A percentile compares a stretch with the other conserved stretches of the same genome.
These are phyloP conservation scores for Holothuria scabra DNA, from an alignment of 53 echinoderm and acorn worm genomes.

Conservation along the genomic window DNA sequence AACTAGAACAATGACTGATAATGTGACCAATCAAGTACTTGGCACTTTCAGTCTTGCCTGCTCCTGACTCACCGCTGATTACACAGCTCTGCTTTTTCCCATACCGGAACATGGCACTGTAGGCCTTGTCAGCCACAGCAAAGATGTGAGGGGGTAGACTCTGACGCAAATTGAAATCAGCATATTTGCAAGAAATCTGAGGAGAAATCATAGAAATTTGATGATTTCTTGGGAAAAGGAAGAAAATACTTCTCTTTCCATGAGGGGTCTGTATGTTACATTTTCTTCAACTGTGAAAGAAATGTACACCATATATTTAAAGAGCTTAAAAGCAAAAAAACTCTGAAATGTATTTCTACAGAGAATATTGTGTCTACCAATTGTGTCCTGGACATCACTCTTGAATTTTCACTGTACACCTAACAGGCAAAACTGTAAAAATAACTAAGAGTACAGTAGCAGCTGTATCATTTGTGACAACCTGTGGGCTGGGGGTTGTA, in stretches of 20 bases:
- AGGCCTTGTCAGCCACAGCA: slow-evolving; percentile 92
- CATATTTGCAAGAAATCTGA: slow-evolving; percentile 81
- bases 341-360: too few relatives aligned
- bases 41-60: slow-evolving; percentile 97
- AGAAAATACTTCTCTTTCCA: background rate
- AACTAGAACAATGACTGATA: slow-evolving; percentile 92
- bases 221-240: background rate
- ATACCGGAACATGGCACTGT: slow-evolving; percentile 83
- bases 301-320: too few relatives aligned
- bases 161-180: slow-evolving; percentile 84
- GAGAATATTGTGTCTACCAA: too few relatives aligned
- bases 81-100: slow-evolving; percentile 88
- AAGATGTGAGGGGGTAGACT: slow-evolving; percentile 90
- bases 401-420: too few relatives aligned
- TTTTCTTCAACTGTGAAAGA: background rate
- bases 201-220: background rate
- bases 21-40: slow-evolving; percentile 96
- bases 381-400: too few relatives aligned
- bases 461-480: too few relatives aligned
- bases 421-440: too few relatives aligned
- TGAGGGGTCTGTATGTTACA: background rate
- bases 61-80: slow-evolving; percentile 98
- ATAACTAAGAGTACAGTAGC: too few relatives aligned
- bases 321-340: too few relatives aligned
- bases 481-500: too few relatives aligned